A percentile compares a stretch with the other conserved stretches of the same genome.
Evolutionary conservation across 2,888 invertebrate genomes (phyloP).

Genomic region (Hofmannophila pseudospretella): DNA sequence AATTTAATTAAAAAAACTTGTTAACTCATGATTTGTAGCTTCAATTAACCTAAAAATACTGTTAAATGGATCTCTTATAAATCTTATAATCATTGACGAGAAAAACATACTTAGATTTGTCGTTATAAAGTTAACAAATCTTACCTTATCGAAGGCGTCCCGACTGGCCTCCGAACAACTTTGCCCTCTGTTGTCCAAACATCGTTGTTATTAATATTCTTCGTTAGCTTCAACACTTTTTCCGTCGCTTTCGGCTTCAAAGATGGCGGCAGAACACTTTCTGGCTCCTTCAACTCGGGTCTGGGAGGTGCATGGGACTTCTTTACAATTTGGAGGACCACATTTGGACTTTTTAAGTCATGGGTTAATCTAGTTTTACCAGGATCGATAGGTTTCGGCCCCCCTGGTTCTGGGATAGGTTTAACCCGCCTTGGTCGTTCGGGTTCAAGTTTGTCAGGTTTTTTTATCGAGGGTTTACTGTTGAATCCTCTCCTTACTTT

Average conservation of each 20-base stretch:
- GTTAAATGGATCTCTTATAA: too few relatives aligned
- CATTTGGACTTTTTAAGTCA: slow-evolving; percentile 45
- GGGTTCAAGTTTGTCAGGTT: slow-evolving; percentile 44
- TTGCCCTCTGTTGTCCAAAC: slow-evolving; percentile 56
- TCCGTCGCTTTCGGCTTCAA: slow-evolving; percentile 48
- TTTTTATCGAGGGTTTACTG: slow-evolving; percentile 37
- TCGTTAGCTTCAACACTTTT: slow-evolving; percentile 47
- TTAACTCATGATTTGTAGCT: too few relatives aligned
- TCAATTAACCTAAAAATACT: too few relatives aligned
- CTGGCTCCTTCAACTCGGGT: slow-evolving; percentile 15
- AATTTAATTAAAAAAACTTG: slow-evolving; percentile 7
- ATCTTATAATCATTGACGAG: too few relatives aligned
- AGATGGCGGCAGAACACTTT: slow-evolving; percentile 43
- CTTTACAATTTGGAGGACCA: slow-evolving; percentile 61
- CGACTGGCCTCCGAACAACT: slow-evolving; percentile 35
- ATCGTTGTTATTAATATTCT: slow-evolving; percentile 68
- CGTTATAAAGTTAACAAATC: too few relatives aligned
- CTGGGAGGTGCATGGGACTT: slow-evolving; percentile 46
- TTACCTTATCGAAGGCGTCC: slow-evolving; percentile 45
- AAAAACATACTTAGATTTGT: too few relatives aligned
- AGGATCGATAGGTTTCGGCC: slow-evolving; percentile 28
- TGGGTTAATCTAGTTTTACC: slow-evolving; percentile 26
- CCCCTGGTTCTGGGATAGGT: slow-evolving; percentile 43
- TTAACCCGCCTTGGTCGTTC: slow-evolving; percentile 45
- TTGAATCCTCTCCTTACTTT: slow-evolving; percentile 41